These are phyloP conservation scores for Wasmannia auropunctata DNA, from an alignment of 1,140 invertebrate species.

Conservation along the genomic window DNA sequence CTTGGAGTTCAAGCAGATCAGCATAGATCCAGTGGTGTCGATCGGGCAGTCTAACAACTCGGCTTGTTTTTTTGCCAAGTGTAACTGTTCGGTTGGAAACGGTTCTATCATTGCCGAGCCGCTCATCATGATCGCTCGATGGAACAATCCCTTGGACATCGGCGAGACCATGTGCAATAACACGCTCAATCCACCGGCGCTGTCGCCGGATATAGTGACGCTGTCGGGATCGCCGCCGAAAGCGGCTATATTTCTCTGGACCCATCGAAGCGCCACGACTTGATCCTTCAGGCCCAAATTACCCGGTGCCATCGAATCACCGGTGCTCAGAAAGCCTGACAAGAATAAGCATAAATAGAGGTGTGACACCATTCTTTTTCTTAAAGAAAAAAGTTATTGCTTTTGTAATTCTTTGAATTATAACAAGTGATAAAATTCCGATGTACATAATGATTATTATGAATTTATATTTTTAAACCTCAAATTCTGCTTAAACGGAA, in stretches of 20 bases:
- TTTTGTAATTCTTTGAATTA: no score
- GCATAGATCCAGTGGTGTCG: conserved; percentile 85
- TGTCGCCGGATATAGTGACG: conserved; percentile 90
- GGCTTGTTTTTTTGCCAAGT: conserved; percentile 89
- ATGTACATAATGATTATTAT: neutral
- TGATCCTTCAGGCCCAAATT: conserved; percentile 91
- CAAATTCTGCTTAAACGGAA: neutral
- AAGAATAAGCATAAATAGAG: neutral
- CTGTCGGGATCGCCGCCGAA: conserved; percentile 87
- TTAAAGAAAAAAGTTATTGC: neutral
- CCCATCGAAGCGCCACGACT: conserved; percentile 87
- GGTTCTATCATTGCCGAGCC: conserved; percentile 84
- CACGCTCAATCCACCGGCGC: conserved; percentile 88
- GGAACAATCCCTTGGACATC: conserved; percentile 88
- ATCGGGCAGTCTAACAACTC: conserved; percentile 88
- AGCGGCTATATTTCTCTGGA: conserved; percentile 87
- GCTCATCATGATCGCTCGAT: conserved; percentile 89
- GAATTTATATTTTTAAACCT: neutral
- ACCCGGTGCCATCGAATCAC: conserved; percentile 84
- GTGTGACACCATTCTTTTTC: no score
- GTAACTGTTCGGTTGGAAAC: conserved; percentile 85
- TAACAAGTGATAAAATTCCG: neutral
- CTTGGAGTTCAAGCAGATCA: conserved; percentile 88
- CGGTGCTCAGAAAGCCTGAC: conserved; percentile 76
- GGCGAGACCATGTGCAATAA: conserved; percentile 88